Evolutionary conservation across 2,888 invertebrate genomes (phyloP).

Genomic region (Mimas tiliae): DNA sequence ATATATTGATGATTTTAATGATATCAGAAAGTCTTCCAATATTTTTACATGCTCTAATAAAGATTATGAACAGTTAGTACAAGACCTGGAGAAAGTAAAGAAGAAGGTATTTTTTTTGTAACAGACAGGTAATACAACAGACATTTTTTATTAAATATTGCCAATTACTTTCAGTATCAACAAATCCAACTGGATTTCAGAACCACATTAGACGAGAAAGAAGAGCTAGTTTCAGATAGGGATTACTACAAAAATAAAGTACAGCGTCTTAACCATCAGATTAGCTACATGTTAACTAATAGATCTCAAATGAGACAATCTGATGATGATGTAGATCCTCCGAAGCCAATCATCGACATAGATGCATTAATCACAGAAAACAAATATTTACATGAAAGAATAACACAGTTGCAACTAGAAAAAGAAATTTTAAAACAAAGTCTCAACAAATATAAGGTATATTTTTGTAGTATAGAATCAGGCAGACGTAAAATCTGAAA

Average conservation of each 20-base stretch:
- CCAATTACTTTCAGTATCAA: conserved; percentile 81
- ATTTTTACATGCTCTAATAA: conserved; percentile 52
- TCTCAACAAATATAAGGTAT: conserved; percentile 89
- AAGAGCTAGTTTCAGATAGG: conserved; percentile 91
- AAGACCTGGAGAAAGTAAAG: conserved; percentile 87
- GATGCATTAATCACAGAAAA: conserved; percentile 93
- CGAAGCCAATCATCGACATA: conserved; percentile 88
- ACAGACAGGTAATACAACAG: no score
- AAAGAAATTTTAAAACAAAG: conserved; percentile 90
- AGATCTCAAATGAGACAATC: conserved; percentile 67
- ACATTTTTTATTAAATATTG: not conserved
- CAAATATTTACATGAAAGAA: conserved; percentile 92
- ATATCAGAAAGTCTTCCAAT: conserved; percentile 42
- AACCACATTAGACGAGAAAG: conserved; percentile 92
- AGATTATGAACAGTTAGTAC: conserved; percentile 88
- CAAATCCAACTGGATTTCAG: conserved; percentile 91
- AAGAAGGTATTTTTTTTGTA: conserved; percentile 78
- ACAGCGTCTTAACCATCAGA: conserved; percentile 91
- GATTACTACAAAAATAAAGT: conserved; percentile 94
- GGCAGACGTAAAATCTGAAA: not conserved
- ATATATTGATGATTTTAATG: conserved; percentile 47
- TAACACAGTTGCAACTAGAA: conserved; percentile 91
- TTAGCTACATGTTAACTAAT: conserved; percentile 86
- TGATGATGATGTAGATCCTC: conserved; percentile 57
- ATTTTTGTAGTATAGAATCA: not conserved